Base-by-base conservation (phyloP, 2,888 invertebrate species). In the Muscina levida region DNA sequence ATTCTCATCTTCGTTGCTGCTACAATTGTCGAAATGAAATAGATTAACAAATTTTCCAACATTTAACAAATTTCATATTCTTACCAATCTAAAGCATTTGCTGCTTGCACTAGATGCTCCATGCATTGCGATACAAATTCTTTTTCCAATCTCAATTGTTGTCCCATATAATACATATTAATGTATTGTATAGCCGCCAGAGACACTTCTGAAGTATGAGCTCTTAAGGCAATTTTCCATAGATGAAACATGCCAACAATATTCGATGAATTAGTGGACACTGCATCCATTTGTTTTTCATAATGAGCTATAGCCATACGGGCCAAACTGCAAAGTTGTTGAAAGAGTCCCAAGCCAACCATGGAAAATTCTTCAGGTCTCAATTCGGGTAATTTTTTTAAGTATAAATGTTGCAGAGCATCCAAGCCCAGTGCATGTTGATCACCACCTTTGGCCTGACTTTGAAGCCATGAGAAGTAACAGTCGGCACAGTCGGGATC, bases 51-150 rank as follows among this genome's bases (percentile, higher is more conserved):
- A 15, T 72, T 53, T 46, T 24, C n/a, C n/a, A 37, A 39, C 24
- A 39, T 42, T 31, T 10, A 8, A 46, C 17, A n/a, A 59, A 19
- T 22, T 17, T 31, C 8, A 31, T 59, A 10, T 0, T 17, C 42
- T 57, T 72, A 91, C 89, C 87, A 88, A 85, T 91, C 85, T 83
- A 96, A 91, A 83, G 96, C 94, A 85, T 94, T 94, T 0, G 96
- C 95, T 0, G 97, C 96, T 51, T 95, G 95, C 39, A 95, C 95
- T 53, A 98, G 92, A 89, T 97, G 96, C 67, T 95, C 95, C 97
- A 98, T 98, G 89, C 98, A 98, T 84, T 97, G 95, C 51, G 96
- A 94, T 0, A 98, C 96, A 89, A 98, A 98, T 87, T 98, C 97
- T 78, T 96, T 95, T 90, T 98, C 98, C 85, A 97, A 95, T 84